Evolutionary conservation across 2,888 invertebrate genomes (phyloP).

Genomic region (Andricus curvator): DNA sequence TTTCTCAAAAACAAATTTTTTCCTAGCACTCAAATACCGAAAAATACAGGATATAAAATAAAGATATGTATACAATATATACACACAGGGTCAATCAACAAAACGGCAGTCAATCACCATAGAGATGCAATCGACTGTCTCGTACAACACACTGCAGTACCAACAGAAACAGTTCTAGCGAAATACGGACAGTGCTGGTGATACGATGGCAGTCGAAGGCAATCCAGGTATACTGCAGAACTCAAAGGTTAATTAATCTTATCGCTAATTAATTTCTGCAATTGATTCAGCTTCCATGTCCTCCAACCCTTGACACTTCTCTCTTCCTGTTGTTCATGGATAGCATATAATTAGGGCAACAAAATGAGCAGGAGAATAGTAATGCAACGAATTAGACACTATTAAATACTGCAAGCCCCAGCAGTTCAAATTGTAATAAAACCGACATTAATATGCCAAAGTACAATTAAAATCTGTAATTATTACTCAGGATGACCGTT

Average conservation of each 20-base stretch:
- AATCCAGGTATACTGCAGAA: slow-evolving; percentile 15
- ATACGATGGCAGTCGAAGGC: slow-evolving; percentile 45
- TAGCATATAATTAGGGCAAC: slow-evolving; percentile 30
- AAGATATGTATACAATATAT: background rate
- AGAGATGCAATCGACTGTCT: slow-evolving; percentile 67
- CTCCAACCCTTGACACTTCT: slow-evolving; percentile 48
- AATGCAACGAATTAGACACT: slow-evolving; percentile 41
- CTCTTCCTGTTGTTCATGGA: slow-evolving; percentile 49
- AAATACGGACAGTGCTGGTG: slow-evolving; percentile 40
- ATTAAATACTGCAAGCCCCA: slow-evolving; percentile 35
- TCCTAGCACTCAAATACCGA: no score
- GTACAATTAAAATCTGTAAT: slow-evolving; percentile 45
- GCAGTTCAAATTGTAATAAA: slow-evolving; percentile 44
- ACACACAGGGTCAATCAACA: slow-evolving; percentile 48
- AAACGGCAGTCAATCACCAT: slow-evolving; percentile 66
- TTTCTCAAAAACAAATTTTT: no score
- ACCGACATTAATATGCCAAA: slow-evolving; percentile 48
- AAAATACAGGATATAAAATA: no score
- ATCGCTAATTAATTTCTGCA: slow-evolving; percentile 73
- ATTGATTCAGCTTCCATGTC: slow-evolving; percentile 54
- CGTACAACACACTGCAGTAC: slow-evolving; percentile 60
- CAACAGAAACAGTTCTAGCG: slow-evolving; percentile 54
- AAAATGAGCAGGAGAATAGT: slow-evolving; percentile 25
- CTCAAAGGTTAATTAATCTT: slow-evolving; percentile 72
- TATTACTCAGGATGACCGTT: slow-evolving; percentile 44